phyloP scores from a whole-genome alignment of 64 coral and sea anemone genomes.

The Dendronephthya gigantea region DNA sequence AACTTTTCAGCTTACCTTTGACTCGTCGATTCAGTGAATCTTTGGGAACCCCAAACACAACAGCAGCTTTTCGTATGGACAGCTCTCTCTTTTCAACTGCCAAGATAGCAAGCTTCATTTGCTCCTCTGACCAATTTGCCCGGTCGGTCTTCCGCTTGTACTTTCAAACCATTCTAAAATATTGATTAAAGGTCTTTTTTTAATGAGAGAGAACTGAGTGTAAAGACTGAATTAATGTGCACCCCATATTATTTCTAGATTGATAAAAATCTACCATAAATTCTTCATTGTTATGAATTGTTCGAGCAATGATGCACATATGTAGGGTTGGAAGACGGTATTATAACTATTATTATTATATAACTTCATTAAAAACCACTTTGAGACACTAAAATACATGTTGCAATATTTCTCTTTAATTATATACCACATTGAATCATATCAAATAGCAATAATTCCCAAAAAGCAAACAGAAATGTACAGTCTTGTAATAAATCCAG shows the following conservation, averaged over 20 bases:
- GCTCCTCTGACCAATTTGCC: constrained; percentile 8
- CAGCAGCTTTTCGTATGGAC: constrained; percentile 2
- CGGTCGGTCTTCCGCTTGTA: constrained; percentile 2
- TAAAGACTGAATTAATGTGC: neutral
- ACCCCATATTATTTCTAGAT: neutral
- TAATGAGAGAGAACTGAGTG: neutral
- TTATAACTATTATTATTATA: neutral
- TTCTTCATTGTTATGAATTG: neutral
- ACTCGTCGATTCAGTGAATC: no score
- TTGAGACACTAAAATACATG: neutral
- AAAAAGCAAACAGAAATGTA: neutral
- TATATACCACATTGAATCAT: neutral
- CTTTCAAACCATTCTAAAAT: neutral
- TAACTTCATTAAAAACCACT: neutral
- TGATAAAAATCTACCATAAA: neutral
- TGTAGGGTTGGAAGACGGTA: neutral
- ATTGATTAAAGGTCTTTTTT: neutral
- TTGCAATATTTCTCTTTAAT: neutral
- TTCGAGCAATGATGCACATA: neutral
- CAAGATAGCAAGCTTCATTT: constrained; percentile 12
- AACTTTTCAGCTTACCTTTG: no score
- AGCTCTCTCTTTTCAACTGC: neutral
- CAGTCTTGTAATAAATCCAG: neutral
- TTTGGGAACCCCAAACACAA: neutral
- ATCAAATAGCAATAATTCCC: neutral